phyloP scores from a whole-genome alignment of 1,140 invertebrate species.

The Lutraria rhynchaena region DNA sequence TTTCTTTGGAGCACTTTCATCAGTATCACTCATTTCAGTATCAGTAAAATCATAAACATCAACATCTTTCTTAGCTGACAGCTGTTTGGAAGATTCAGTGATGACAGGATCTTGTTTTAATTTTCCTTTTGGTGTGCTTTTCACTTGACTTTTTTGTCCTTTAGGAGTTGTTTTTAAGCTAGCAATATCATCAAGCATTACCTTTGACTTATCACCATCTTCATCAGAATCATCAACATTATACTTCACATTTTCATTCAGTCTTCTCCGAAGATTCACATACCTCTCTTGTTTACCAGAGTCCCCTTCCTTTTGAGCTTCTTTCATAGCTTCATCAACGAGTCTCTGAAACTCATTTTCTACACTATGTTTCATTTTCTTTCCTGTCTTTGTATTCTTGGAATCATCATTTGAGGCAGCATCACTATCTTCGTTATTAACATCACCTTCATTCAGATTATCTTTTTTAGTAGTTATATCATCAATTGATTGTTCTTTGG shows the following conservation, averaged over 20 bases:
- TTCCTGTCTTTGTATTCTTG: constrained; percentile 16
- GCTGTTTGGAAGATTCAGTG: constrained; percentile 9
- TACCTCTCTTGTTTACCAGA: constrained; percentile 36
- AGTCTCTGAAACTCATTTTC: constrained; percentile 60
- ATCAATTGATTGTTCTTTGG: background rate
- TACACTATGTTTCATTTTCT: constrained; percentile 54
- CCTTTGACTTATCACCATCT: constrained; percentile 23
- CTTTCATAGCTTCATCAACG: constrained; percentile 52
- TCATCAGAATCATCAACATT: constrained; percentile 59
- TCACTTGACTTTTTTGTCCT: background rate
- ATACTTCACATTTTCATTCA: constrained; percentile 48
- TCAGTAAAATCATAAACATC: constrained; percentile 60
- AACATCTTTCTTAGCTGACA: constrained; percentile 39
- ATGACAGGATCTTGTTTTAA: background rate
- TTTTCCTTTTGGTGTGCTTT: constrained; percentile 22
- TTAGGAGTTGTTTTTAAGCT: background rate
- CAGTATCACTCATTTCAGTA: constrained; percentile 58
- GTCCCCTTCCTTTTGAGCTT: constrained; percentile 47
- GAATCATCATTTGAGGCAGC: background rate
- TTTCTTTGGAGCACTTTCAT: constrained; percentile 35
- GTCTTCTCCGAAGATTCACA: constrained; percentile 35
- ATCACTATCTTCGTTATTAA: background rate
- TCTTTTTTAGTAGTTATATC: background rate
- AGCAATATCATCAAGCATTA: background rate
- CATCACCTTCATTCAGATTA: background rate